Evolutionary conservation across 2,888 invertebrate species (phyloP).

Genomic region (Eumacrocentrus americanus): DNA sequence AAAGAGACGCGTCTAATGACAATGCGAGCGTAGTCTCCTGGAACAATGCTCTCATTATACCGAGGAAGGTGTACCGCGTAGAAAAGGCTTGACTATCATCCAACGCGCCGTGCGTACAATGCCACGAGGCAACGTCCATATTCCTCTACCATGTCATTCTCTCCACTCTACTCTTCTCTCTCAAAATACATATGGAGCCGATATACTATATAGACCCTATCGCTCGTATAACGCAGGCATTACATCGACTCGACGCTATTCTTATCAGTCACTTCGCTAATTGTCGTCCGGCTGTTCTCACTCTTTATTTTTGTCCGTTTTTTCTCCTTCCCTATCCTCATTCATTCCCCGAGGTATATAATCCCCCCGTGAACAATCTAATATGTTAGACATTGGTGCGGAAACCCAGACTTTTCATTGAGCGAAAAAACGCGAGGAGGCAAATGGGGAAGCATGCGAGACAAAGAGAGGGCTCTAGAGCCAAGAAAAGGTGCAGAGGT

Average conservation of each 20-base stretch:
- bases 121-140: conserved; percentile 16
- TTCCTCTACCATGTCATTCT: not conserved
- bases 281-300: conserved; percentile 15
- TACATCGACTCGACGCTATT: conserved; percentile 12
- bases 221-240: not conserved
- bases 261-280: conserved; percentile 25
- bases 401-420: conserved; percentile 19
- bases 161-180: no score
- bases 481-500: not conserved
- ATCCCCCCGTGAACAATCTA: conserved; percentile 10
- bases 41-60: conserved; percentile 60
- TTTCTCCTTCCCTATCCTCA: not conserved
- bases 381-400: conserved; percentile 13
- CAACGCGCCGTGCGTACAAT: conserved; percentile 22
- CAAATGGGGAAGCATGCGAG: conserved; percentile 4
- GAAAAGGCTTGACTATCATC: conserved; percentile 26
- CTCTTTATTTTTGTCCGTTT: not conserved
- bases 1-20: conserved; percentile 50
- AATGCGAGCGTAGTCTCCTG: conserved; percentile 57
- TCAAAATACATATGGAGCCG: not conserved
- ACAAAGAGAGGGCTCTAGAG: not conserved
- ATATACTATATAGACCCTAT: not conserved
- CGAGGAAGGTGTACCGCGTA: conserved; percentile 45
- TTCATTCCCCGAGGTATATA: conserved; percentile 9
- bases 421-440: conserved; percentile 2